Evolutionary conservation across 2,113 vertebrate species (phyloP).

Genomic region (Mustelus asterias): DNA sequence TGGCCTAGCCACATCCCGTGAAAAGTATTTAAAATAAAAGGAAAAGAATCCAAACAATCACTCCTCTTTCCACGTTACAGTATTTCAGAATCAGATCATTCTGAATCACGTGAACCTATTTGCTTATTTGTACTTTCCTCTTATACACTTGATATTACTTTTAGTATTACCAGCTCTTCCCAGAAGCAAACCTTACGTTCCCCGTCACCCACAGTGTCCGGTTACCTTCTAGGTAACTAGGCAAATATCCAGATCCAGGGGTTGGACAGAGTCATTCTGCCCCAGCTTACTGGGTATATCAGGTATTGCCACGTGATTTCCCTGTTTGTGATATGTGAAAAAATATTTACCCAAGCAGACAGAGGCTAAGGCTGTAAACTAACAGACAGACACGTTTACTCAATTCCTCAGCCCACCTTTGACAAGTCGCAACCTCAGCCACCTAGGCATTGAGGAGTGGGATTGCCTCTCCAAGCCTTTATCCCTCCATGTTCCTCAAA

Average conservation of each 20-base stretch:
- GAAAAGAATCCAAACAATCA: neutral
- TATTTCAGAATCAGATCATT: neutral
- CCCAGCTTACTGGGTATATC: neutral
- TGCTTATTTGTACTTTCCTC: neutral
- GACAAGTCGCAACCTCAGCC: neutral
- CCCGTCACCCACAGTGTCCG: neutral
- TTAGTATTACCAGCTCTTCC: neutral
- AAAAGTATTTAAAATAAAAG: too few species aligned
- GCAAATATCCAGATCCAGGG: neutral
- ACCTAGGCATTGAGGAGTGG: neutral
- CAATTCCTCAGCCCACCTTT: neutral
- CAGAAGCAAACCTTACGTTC: neutral
- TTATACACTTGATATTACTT: neutral
- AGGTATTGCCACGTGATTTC: neutral
- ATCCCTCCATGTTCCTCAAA: neutral
- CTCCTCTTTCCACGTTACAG: neutral
- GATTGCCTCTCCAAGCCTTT: neutral
- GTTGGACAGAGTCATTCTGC: neutral
- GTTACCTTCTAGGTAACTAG: neutral
- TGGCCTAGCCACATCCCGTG: too few species aligned
- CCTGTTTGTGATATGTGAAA: neutral
- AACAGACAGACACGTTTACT: neutral
- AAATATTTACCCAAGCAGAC: neutral
- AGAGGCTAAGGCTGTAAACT: neutral
- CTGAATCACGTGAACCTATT: neutral